Percentiles rank a stretch among this genome's conserved stretches.
These are phyloP conservation scores for Metellina segmentata DNA, from an alignment of 2,888 invertebrate genomes.

Conservation along the genomic window DNA sequence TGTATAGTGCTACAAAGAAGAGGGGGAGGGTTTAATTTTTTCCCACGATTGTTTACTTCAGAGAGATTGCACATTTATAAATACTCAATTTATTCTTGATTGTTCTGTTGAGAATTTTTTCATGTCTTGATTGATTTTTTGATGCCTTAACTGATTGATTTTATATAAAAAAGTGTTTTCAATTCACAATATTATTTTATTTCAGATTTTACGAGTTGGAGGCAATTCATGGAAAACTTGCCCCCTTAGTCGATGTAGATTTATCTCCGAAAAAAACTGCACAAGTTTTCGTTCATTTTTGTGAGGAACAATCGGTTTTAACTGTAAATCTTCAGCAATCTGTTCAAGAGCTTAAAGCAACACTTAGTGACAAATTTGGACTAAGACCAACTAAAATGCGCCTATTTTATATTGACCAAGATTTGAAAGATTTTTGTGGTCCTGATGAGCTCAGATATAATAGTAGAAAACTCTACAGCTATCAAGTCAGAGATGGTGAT, in stretches of 20 bases:
- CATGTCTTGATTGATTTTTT: no score
- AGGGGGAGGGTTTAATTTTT: no score
- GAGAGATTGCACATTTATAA: no score
- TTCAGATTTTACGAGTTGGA: conserved; percentile 90
- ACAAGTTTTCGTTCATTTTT: conserved; percentile 90
- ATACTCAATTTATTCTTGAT: no score
- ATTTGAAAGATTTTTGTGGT: conserved; percentile 81
- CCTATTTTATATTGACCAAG: conserved; percentile 92
- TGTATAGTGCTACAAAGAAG: no score
- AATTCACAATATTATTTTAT: conserved; percentile 74
- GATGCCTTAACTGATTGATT: no score
- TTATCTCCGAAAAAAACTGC: conserved; percentile 87
- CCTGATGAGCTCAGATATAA: conserved; percentile 92
- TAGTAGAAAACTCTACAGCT: conserved; percentile 93
- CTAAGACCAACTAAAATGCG: conserved; percentile 92
- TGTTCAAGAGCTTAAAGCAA: conserved; percentile 85
- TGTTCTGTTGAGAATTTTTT: no score
- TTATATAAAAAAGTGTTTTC: no score
- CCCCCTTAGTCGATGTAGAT: conserved; percentile 93
- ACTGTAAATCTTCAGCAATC: conserved; percentile 88
- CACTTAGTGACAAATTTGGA: conserved; percentile 88
- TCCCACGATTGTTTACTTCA: no score
- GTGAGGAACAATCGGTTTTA: conserved; percentile 82
- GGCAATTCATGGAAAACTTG: conserved; percentile 91
- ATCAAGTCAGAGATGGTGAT: conserved; percentile 93